Evolutionary conservation across 1,140 invertebrate genomes (phyloP), one percentile per base, ranked within the genome.

Genomic region (Papilio aristodemus): DNA sequence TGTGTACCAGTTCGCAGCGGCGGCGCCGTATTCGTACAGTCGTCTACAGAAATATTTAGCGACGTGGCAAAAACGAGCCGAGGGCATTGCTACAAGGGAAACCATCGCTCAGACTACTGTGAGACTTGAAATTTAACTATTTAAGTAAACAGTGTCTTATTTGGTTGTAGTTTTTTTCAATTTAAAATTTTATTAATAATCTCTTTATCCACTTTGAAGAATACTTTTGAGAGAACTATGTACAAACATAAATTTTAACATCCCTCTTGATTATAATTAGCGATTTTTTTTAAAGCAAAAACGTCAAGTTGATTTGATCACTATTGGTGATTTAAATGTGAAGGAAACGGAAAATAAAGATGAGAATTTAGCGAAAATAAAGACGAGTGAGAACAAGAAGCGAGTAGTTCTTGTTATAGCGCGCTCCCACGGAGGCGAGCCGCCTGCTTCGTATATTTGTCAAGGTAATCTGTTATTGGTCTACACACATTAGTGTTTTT

Each of bases 11-110:
- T 99, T 99, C 92, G 94, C 96, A 0, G 94, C 99, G 77, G 96
- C 95, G 9, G 97, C 96, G 77, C 98, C 98, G 0, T 99, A 99
- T 87, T 97, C 97, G 0, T 99, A 99, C 91, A 96, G 97, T 0
- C 93, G 96, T 54, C 92, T 97, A 66, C 95, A 98, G 87, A 95
- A 95, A 46, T 96, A 98, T 91, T 91, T 99, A 63, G 94, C 96
- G 71, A 87, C 93, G 57, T 92, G 97, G 79, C 96, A 96, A 81
- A 93, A 94, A 79, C 94, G 91, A 77, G 89, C 91, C 0, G 83
- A 89, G 41, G 84, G 77, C 68, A 87, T 89, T 62, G 94, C 96
- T 69, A 93, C 93, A 38, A 92, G 95, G 78, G 94, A 97, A 79
- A 91, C 93, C n/a, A 92, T 97, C 19, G 94, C 92, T 6, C 88